Conservation (phyloP, 1,140 invertebrate genomes). For the Drosophila tropicalis region DNA sequence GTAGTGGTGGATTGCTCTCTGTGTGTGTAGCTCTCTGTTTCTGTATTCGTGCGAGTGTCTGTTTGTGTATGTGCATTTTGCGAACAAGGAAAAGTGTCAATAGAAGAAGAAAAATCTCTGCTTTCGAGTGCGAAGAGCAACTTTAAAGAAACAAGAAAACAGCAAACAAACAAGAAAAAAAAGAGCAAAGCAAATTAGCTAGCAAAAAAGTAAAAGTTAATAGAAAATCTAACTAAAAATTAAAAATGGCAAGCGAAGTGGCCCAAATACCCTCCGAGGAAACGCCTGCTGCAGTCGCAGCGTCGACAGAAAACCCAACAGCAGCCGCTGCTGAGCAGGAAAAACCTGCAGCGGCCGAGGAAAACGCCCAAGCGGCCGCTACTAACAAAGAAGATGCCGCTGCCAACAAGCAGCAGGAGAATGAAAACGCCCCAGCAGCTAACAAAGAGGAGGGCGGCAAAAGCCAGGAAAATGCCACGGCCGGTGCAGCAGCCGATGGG, state of each 20-base stretch:
- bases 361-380: slow-evolving; percentile 51
- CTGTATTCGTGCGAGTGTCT: slow-evolving; percentile 56
- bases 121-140: slow-evolving; percentile 56
- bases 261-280: slow-evolving; percentile 85
- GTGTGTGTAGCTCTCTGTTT: slow-evolving; percentile 54
- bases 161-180: slow-evolving; percentile 16
- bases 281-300: slow-evolving; percentile 85
- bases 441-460: slow-evolving; percentile 83
- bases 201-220: slow-evolving; percentile 49
- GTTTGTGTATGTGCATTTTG: slow-evolving; percentile 51
- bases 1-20: slow-evolving; percentile 59
- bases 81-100: slow-evolving; percentile 70
- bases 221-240: background rate
- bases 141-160: slow-evolving; percentile 51
- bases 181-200: slow-evolving; percentile 21
- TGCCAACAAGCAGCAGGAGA: slow-evolving; percentile 65
- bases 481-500: slow-evolving; percentile 78
- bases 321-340: slow-evolving; percentile 76
- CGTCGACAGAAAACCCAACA: slow-evolving; percentile 84
- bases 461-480: slow-evolving; percentile 84
- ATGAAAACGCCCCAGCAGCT: slow-evolving; percentile 83
- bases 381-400: slow-evolving; percentile 59
- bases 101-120: slow-evolving; percentile 57
- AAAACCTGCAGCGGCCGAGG: slow-evolving; percentile 60
- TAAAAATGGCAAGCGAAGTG: slow-evolving; percentile 89